Percentiles rank a stretch among this genome's conserved stretches.
phyloP scores from a whole-genome alignment of 2,888 invertebrate species.

The Gibbula magus region DNA sequence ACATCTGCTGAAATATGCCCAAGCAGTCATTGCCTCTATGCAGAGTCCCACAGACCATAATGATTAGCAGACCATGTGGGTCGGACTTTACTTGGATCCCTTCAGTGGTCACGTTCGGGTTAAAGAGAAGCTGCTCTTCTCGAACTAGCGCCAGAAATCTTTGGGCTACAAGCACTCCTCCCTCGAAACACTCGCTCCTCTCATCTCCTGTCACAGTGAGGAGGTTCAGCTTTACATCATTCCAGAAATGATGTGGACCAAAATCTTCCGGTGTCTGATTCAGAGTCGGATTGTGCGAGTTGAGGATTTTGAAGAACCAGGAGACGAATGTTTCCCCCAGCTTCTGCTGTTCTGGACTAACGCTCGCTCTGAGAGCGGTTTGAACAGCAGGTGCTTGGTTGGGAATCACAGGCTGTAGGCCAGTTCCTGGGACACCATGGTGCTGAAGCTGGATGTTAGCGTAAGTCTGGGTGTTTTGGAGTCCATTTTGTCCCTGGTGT shows the following conservation, averaged over 20 bases:
- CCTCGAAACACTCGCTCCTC: constrained; percentile 44
- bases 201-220: constrained; percentile 34
- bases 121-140: constrained; percentile 76
- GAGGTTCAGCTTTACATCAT: constrained; percentile 56
- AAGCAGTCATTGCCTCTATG: constrained; percentile 78
- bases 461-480: neutral
- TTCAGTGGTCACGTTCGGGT: constrained; percentile 79
- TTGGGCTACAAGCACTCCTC: constrained; percentile 50
- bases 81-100: constrained; percentile 80
- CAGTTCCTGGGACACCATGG: neutral
- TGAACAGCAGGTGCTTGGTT: neutral
- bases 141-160: constrained; percentile 54
- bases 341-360: constrained; percentile 37
- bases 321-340: constrained; percentile 62
- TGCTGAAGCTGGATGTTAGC: neutral
- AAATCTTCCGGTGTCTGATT: constrained; percentile 50
- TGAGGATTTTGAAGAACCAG: constrained; percentile 70
- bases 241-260: constrained; percentile 71
- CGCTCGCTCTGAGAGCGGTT: neutral
- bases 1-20: constrained; percentile 82
- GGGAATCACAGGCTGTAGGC: neutral
- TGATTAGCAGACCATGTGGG: constrained; percentile 80
- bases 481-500: neutral
- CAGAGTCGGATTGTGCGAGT: constrained; percentile 56
- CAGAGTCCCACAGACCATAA: constrained; percentile 81